Percentiles rank a stretch among this genome's conserved stretches.
Evolutionary conservation across 2,113 vertebrate genomes (phyloP).

Genomic region (Montifringilla adamsi): DNA sequence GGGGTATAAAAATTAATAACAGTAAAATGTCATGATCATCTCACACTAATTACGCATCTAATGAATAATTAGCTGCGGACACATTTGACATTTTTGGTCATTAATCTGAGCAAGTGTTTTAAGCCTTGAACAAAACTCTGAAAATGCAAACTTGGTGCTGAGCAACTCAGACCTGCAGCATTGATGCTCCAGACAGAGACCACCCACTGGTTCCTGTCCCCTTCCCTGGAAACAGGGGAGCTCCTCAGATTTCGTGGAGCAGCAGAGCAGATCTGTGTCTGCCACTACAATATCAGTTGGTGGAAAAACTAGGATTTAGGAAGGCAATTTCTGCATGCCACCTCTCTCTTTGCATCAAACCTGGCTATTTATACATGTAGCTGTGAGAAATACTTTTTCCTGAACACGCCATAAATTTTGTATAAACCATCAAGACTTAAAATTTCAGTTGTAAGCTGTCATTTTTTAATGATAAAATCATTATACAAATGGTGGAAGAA

Average conservation of each 20-base stretch:
- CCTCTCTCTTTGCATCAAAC: neutral
- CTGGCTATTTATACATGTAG: neutral
- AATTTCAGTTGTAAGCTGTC: neutral
- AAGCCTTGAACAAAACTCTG: conserved; percentile 64
- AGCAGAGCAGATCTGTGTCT: neutral
- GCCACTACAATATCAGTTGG: fast-evolving
- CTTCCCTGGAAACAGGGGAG: neutral
- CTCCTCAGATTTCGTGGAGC: neutral
- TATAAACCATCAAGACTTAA: neutral
- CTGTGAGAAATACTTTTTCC: neutral
- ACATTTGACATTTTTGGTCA: conserved; percentile 92
- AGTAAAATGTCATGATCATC: conserved; percentile 89
- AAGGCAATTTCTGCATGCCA: neutral
- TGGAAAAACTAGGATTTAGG: neutral
- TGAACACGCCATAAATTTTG: neutral
- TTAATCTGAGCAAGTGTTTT: conserved; percentile 82
- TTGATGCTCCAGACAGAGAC: fast-evolving
- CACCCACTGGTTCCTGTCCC: neutral
- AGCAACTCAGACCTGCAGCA: neutral
- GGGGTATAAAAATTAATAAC: conserved; percentile 80
- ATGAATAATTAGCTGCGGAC: conserved; percentile 95
- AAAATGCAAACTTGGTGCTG: neutral
- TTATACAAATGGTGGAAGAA: neutral
- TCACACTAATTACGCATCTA: conserved; percentile 90
- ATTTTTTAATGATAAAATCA: neutral